Conservation (phyloP, 2,113 vertebrate genomes). For the Chloebia gouldiae region DNA sequence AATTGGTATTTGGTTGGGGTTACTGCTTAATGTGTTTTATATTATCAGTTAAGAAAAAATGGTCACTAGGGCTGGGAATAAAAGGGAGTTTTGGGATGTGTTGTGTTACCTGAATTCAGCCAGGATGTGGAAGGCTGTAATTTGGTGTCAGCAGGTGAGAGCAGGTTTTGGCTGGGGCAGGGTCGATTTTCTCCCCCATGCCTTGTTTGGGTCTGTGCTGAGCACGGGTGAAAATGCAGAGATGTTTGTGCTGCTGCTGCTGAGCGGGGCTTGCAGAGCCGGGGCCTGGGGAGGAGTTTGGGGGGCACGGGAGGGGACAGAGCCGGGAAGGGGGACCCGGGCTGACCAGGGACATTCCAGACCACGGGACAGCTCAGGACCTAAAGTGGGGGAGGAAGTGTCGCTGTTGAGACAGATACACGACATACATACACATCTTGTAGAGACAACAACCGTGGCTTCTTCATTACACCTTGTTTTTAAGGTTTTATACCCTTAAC, state of each 20-base stretch:
- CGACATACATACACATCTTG: neutral
- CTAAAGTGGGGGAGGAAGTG: neutral
- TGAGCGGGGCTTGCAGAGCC: neutral
- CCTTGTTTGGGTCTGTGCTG: neutral
- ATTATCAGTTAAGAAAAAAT: neutral
- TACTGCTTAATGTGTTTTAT: neutral
- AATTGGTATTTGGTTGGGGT: conserved; percentile 35
- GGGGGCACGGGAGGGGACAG: neutral
- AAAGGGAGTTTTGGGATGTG: neutral
- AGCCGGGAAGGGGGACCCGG: neutral
- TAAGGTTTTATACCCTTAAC: neutral
- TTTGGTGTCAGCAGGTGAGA: neutral
- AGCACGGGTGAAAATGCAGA: rapidly evolving
- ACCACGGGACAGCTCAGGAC: rapidly evolving
- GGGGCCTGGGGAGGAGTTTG: rapidly evolving
- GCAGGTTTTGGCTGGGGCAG: neutral
- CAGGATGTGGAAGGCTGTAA: neutral
- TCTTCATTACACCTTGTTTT: neutral
- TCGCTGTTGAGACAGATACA: neutral
- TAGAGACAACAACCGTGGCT: neutral
- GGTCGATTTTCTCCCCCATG: rapidly evolving
- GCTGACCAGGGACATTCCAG: rapidly evolving
- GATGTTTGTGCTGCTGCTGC: rapidly evolving
- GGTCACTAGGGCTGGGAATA: neutral
- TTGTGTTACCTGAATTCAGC: rapidly evolving